Evolutionary conservation across 23 tunicate genomes (phyloP).

Genomic region (Phallusia fumigata): DNA sequence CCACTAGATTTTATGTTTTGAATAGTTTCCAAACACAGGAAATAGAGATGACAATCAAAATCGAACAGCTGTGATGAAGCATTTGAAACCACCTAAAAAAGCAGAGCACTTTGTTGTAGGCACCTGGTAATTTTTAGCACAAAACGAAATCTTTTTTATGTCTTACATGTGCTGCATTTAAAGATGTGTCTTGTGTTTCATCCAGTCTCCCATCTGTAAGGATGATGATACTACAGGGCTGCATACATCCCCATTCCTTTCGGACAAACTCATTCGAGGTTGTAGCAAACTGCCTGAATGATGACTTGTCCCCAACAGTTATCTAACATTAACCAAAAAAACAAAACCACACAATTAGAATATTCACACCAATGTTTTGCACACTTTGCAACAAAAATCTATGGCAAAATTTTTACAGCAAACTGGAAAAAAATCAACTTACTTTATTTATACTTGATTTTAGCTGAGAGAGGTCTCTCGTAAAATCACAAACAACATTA

Average conservation of each 20-base stretch:
- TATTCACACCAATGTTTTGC: neutral
- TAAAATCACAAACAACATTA: constrained; percentile 50
- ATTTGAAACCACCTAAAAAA: neutral
- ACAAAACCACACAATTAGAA: neutral
- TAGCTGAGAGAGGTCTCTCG: constrained; percentile 35
- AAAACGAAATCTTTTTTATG: neutral
- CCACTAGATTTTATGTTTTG: constrained; percentile 26
- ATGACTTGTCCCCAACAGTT: constrained; percentile 29
- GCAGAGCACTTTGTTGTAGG: neutral
- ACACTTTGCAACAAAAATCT: too few relatives aligned
- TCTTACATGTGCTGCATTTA: too few relatives aligned
- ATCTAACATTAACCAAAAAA: constrained; percentile 18
- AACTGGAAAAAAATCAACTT: too few relatives aligned
- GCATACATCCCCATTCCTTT: constrained; percentile 64
- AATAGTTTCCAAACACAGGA: constrained; percentile 39
- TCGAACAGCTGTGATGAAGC: constrained; percentile 19
- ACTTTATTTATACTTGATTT: constrained; percentile 23
- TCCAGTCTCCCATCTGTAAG: constrained; percentile 69
- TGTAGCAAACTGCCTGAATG: neutral
- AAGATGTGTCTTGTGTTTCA: neutral
- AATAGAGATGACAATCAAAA: constrained; percentile 37
- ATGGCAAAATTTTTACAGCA: too few relatives aligned
- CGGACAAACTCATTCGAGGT: constrained; percentile 32
- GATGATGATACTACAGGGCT: constrained; percentile 45
- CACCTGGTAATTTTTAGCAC: neutral